These are phyloP conservation scores for Telmatochromis sp. DNA, from an alignment of 2,113 vertebrate species.

Conservation along the genomic window DNA sequence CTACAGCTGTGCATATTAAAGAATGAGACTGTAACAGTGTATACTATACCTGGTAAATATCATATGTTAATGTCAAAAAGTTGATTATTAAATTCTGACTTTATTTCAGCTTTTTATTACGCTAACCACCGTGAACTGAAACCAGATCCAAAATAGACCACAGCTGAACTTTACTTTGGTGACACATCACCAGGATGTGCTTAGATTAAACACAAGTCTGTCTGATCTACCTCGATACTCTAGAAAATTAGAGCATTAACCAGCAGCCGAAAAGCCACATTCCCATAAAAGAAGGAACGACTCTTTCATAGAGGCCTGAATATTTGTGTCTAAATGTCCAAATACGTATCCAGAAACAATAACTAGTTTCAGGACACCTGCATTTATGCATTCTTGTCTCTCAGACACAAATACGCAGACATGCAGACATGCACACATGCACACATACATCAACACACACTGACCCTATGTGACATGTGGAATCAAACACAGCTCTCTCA, in stretches of 20 bases:
- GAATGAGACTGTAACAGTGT: neutral
- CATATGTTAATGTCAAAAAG: neutral
- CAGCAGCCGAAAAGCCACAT: neutral
- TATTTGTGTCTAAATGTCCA: neutral
- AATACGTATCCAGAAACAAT: neutral
- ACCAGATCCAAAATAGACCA: neutral
- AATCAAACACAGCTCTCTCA: conserved; percentile 51
- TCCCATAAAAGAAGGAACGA: neutral
- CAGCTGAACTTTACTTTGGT: neutral
- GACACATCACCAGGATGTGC: neutral
- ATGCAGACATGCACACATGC: neutral
- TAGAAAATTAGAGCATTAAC: neutral
- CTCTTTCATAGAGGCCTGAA: neutral
- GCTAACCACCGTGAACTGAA: neutral
- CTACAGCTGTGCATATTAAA: conserved; percentile 22
- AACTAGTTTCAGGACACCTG: neutral
- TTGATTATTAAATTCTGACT: neutral
- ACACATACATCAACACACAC: neutral
- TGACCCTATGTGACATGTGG: conserved; percentile 44
- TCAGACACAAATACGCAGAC: neutral
- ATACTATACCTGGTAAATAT: neutral
- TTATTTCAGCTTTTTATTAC: neutral
- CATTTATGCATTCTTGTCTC: neutral
- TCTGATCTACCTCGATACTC: neutral
- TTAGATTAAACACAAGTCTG: neutral